Base-by-base conservation (phyloP, 1,140 invertebrate species). In the Drosophila nannoptera region DNA sequence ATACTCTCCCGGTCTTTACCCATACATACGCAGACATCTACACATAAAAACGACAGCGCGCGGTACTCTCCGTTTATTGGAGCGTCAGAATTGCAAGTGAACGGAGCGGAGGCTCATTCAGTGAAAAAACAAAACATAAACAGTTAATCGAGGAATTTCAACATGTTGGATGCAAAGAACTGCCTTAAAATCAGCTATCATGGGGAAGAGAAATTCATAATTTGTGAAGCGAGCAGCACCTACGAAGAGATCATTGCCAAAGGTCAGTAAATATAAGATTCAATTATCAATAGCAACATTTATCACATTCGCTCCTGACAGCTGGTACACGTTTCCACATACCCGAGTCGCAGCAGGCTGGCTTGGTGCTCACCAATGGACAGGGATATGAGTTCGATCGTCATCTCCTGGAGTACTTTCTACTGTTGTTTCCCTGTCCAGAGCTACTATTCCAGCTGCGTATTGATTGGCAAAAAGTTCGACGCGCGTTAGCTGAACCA, bases 351-450 rank as follows among this genome's bases (percentile, higher is more conserved):
- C 68, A 84, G 11, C 64, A 68, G 6, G 35, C 40, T 5, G 78
- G 69, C 8, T 56, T 89, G 16, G 63, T 77, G 14, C 56, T 89
- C 4, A 84, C 73, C 55, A 86, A 89, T 42, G 82, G 77, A 7
- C 55, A 76, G 12, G 82, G 86, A 0, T 77, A 84, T 11, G 69
- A 80, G 11, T 89, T 89, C 5, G 82, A 87, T 5, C 67, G 70
- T 8, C 69, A 84, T 5, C 53, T 86, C 0, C 55, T 89, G 56
- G 87, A 89, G 54, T 88, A 87, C 38, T 89, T 89, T 48, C 60
- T 89, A 3, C 49, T 80, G 5, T 54, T 89, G 2, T 89, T 89
- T 36, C 87, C 87, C 29, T 70, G 69, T 38, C 87, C 87, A 4
- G 65, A 84, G 60, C 61, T 77, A 4, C 50, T 72, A 4, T 89